Evolutionary conservation across 2,888 invertebrate genomes (phyloP), one percentile per base, ranked within the genome.

Genomic region (Sarcophaga carnaria): DNA sequence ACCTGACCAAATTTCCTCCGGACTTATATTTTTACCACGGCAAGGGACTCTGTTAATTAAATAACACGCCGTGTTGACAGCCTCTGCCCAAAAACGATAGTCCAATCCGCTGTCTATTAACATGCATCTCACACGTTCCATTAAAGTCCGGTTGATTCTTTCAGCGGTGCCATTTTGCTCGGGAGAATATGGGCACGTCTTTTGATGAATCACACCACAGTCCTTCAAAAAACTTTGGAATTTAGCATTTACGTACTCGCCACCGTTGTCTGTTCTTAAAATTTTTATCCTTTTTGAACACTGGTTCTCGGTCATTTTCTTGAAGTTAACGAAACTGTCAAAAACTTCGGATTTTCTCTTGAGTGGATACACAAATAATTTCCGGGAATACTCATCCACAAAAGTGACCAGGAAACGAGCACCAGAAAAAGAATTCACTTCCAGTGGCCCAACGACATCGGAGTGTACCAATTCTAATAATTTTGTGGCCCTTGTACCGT

Each of bases 161-260:
- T 37, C 37, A 37, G 37, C 37, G 6, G 37, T 37, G 37, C 37
- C 37, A 62, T 89, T 89, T 78, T 90, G 89, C 78, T 90, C 84
- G 8, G 88, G 88, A 20, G 87, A 88, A 62, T 89, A 89, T 2
- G 80, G 78, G 76, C 12, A 20, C 20, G 87, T 88, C 71, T 85
- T 88, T 77, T 89, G 88, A 70, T 89, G 89, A 12, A 85, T 59
- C 12, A 90, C 88, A 49, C 89, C 89, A 64, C 72, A 49, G 2
- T 87, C 45, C 60, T 86, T 54, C 11, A 20, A 20, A 20, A 85
- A 88, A 5, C 66, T 77, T 74, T 87, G 67, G 25, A 89, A 88
- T 5, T 79, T 59, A 11, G 54, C 77, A n/a, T 83, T 85, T 8
- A 76, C 71, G 22, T 88, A 89, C 11, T 89, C 89, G 2, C 49